These are phyloP conservation scores for Marmota monax DNA, from an alignment of 2,113 vertebrate species.

Conservation along the genomic window DNA sequence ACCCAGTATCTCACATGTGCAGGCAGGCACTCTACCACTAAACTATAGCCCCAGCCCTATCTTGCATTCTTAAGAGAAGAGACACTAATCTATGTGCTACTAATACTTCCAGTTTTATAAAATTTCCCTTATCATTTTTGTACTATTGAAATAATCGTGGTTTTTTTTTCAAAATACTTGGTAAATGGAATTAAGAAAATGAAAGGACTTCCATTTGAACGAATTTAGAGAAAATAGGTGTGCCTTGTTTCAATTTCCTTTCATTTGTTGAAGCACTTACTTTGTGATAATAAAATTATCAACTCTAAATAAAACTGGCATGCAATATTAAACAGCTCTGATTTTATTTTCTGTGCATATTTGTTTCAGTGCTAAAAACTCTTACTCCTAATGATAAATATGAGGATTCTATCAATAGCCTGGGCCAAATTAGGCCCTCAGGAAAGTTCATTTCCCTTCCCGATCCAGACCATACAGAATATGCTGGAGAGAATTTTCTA, in stretches of 20 bases:
- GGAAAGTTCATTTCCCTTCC: not conserved
- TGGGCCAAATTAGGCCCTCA: not conserved
- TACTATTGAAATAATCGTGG: not conserved
- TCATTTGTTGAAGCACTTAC: not conserved
- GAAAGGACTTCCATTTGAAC: not conserved
- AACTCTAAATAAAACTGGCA: not conserved
- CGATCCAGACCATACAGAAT: not conserved
- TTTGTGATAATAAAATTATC: slow-evolving; percentile 18
- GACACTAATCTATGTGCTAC: not conserved
- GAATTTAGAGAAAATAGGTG: slow-evolving; percentile 13
- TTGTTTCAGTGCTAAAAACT: not conserved
- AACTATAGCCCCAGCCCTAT: not conserved
- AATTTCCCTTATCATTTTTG: not conserved
- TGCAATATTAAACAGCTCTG: not conserved
- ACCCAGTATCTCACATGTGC: too few relatives aligned
- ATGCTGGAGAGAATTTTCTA: not conserved
- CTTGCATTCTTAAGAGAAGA: not conserved
- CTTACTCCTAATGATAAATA: slow-evolving; percentile 4
- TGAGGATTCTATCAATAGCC: not conserved
- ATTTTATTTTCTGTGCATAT: not conserved
- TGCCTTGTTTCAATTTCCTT: slow-evolving; percentile 45
- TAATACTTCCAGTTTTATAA: not conserved
- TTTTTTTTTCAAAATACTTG: slow-evolving; percentile 20
- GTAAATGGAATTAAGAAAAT: slow-evolving; percentile 38
- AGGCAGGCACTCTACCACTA: too few relatives aligned